phyloP scores from a whole-genome alignment of 2,113 vertebrate genomes.

The Leiothrix lutea region DNA sequence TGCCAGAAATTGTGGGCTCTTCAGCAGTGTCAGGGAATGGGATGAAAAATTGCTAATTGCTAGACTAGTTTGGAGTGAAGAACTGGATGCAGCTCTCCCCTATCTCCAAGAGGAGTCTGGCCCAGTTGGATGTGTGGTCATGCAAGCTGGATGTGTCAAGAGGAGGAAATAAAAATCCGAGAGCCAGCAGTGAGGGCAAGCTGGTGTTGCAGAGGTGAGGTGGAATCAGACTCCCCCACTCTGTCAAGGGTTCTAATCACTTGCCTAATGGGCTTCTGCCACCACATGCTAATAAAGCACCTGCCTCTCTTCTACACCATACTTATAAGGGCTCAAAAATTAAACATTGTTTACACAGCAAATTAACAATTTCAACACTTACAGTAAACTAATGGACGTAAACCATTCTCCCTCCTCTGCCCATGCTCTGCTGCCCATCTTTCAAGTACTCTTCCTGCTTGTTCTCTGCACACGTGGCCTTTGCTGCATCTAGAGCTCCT shows the following conservation, averaged over 20 bases:
- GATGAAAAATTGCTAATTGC: background rate
- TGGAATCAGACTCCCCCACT: background rate
- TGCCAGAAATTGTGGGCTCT: background rate
- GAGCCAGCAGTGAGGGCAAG: accelerated
- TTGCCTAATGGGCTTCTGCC: background rate
- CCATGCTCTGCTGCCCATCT: background rate
- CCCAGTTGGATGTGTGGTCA: background rate
- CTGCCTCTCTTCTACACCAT: background rate
- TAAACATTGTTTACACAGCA: background rate
- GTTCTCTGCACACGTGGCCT: background rate
- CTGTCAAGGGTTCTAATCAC: background rate
- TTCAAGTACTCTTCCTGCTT: background rate
- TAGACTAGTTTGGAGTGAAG: background rate
- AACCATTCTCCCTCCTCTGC: background rate
- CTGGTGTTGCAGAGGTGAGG: background rate
- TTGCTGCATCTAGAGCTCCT: background rate
- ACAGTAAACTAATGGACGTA: background rate
- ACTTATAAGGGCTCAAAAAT: background rate
- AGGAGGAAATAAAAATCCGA: background rate
- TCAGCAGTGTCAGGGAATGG: background rate
- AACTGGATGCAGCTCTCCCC: accelerated
- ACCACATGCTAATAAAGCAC: background rate
- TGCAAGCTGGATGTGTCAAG: background rate
- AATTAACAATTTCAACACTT: background rate
- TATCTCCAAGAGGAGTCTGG: background rate